phyloP scores from a whole-genome alignment of 2,113 vertebrate species.

The Apodemus speciosus region DNA sequence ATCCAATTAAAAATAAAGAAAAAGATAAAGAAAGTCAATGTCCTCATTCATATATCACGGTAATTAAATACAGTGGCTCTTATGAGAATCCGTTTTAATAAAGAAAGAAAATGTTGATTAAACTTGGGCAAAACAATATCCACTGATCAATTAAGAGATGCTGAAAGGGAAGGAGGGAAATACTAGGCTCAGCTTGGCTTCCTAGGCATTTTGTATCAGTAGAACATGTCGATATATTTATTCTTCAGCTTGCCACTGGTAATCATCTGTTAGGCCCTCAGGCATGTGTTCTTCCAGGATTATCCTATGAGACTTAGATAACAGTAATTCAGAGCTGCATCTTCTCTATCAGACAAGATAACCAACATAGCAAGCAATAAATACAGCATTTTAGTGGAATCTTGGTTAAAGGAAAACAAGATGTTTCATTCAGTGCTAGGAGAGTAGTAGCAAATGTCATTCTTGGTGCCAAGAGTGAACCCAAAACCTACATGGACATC shows the following conservation, averaged over 20 bases:
- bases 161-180: conserved; percentile 14
- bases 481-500: neutral
- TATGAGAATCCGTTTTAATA: neutral
- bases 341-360: neutral
- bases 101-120: neutral
- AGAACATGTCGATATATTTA: neutral
- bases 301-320: neutral
- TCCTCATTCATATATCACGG: conserved; percentile 17
- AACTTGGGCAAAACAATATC: conserved; percentile 39
- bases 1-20: too few relatives aligned
- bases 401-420: neutral
- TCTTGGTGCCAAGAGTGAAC: neutral
- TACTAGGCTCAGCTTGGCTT: neutral
- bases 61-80: conserved; percentile 36
- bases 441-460: neutral
- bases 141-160: conserved; percentile 15
- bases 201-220: neutral
- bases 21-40: neutral
- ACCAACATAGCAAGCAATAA: neutral
- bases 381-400: neutral
- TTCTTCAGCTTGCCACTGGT: neutral
- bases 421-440: neutral
- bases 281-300: neutral
- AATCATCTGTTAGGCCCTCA: neutral
- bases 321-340: neutral